Evolutionary conservation across 2,888 invertebrate genomes (phyloP).

Genomic region (Protonemura montana): DNA sequence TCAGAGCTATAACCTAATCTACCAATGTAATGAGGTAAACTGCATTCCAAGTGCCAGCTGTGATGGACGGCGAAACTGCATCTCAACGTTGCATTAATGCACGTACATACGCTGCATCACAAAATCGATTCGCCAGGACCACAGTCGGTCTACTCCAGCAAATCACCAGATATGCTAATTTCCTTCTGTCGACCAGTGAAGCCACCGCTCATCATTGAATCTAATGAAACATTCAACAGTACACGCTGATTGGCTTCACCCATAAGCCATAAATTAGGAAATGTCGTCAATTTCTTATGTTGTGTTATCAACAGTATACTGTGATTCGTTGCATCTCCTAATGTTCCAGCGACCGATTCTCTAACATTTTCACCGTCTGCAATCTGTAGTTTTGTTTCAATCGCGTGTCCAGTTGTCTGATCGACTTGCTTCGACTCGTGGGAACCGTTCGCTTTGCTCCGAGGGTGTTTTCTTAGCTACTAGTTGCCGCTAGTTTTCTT

Average conservation of each 20-base stretch:
- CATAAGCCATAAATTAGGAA: neutral
- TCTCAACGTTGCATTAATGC: neutral
- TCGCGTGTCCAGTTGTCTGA: too few relatives aligned
- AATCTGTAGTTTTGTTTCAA: neutral
- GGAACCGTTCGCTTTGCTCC: neutral
- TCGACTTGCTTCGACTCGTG: neutral
- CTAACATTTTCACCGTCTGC: neutral
- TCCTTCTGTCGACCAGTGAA: neutral
- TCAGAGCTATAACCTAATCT: too few relatives aligned
- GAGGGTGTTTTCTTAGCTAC: neutral
- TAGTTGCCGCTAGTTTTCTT: neutral
- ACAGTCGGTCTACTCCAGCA: neutral
- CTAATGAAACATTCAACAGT: conserved; percentile 3
- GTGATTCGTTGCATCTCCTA: neutral
- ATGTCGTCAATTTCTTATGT: neutral
- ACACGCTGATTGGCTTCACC: neutral
- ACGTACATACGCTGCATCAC: neutral
- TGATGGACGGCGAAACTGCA: neutral
- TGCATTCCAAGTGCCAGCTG: too few relatives aligned
- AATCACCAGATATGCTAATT: neutral
- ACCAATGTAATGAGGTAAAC: too few relatives aligned
- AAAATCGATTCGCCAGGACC: neutral
- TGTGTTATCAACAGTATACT: neutral
- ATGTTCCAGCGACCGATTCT: neutral
- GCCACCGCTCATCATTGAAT: neutral